Conservation (phyloP, 2,113 vertebrate species). For the Marcusenius ussheri region DNA sequence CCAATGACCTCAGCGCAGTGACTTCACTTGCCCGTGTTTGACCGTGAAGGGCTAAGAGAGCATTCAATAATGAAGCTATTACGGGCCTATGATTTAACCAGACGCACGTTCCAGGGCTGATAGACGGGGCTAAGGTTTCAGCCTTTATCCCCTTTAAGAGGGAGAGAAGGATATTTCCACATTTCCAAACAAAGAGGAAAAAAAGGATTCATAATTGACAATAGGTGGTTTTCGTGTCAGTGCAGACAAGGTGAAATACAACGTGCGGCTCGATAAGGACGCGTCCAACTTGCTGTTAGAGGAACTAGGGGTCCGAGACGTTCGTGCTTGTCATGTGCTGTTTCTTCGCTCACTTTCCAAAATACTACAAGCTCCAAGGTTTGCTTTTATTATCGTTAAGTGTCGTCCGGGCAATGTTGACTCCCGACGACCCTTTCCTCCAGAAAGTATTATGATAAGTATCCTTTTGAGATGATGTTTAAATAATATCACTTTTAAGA, state of each 20-base stretch:
- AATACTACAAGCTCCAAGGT: not conserved
- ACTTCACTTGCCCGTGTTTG: constrained; percentile 48
- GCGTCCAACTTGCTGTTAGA: not conserved
- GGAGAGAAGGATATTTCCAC: constrained; percentile 30
- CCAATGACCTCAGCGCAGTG: constrained; percentile 53
- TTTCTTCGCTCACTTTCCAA: not conserved
- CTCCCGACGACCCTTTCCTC: not conserved
- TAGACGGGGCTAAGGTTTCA: constrained; percentile 10
- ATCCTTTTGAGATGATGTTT: not conserved
- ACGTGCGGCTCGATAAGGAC: not conserved
- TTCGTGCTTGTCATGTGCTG: not conserved
- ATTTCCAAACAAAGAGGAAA: constrained; percentile 20
- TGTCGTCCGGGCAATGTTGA: not conserved
- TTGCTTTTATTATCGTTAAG: not conserved
- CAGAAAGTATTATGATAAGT: not conserved
- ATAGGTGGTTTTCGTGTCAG: constrained; percentile 6
- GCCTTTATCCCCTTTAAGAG: not conserved
- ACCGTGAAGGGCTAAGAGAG: constrained; percentile 35
- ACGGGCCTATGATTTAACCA: constrained; percentile 31
- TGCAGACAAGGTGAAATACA: not conserved
- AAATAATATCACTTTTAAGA: not conserved
- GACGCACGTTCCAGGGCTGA: constrained; percentile 20
- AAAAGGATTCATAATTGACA: not conserved
- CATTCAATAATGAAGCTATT: constrained; percentile 27
- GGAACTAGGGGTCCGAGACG: not conserved